phyloP scores from a whole-genome alignment of 2,888 invertebrate species.

The Anoncus sp. region DNA sequence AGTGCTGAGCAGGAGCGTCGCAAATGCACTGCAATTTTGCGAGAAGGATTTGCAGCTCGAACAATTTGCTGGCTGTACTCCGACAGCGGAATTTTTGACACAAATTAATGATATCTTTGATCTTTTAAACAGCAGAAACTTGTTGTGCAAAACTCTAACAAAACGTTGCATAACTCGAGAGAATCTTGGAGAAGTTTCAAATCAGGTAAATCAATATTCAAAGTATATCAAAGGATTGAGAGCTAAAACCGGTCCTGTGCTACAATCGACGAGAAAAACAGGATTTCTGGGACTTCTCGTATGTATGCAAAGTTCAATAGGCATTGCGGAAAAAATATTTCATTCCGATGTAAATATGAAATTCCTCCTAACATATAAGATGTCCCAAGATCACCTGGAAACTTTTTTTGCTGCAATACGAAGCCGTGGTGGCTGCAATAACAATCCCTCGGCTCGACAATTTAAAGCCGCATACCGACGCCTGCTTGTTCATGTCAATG shows the following conservation, averaged over 20 bases:
- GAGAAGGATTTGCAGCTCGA: conserved; percentile 46
- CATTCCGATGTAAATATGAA: conserved; percentile 22
- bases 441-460: conserved; percentile 59
- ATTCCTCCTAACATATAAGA: conserved; percentile 56
- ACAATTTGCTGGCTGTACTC: conserved; percentile 29
- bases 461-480: conserved; percentile 61
- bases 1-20: conserved; percentile 66
- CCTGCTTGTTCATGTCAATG: conserved; percentile 56
- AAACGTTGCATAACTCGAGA: conserved; percentile 31
- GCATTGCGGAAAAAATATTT: conserved; percentile 44
- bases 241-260: conserved; percentile 3
- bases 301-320: conserved; percentile 46
- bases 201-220: conserved; percentile 22
- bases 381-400: conserved; percentile 64
- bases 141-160: conserved; percentile 49
- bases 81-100: conserved; percentile 60
- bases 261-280: conserved; percentile 39
- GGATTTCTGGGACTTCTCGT: conserved; percentile 57
- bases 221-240: conserved; percentile 30
- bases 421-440: conserved; percentile 60
- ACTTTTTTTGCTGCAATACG: conserved; percentile 60
- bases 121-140: conserved; percentile 67
- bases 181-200: conserved; percentile 37
- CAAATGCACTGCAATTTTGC: conserved; percentile 58
- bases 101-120: conserved; percentile 70